Evolutionary conservation across 2,797 vertebrate genomes (phyloP).

Genomic region (Zalophus californianus): DNA sequence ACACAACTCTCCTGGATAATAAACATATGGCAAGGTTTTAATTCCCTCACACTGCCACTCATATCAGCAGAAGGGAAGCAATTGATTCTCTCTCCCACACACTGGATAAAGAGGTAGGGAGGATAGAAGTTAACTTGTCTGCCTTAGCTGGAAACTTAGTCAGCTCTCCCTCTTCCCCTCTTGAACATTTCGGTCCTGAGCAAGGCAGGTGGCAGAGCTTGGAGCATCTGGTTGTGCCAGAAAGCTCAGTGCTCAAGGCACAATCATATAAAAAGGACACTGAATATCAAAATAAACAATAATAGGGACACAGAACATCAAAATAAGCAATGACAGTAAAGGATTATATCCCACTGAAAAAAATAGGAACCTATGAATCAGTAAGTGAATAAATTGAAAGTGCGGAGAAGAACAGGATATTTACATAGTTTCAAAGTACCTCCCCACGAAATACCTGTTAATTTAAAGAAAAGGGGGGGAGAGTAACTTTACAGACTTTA

Average conservation of each 20-base stretch:
- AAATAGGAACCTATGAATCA: background rate
- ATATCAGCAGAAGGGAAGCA: background rate
- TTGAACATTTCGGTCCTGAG: background rate
- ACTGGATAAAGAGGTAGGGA: background rate
- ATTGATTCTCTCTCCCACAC: background rate
- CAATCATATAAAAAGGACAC: background rate
- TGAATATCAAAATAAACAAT: background rate
- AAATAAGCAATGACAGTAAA: background rate
- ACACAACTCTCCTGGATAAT: background rate
- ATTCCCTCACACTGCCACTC: background rate
- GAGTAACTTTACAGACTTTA: background rate
- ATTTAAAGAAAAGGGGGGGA: background rate
- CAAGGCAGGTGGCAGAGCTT: background rate
- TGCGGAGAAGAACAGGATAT: background rate
- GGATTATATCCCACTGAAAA: background rate
- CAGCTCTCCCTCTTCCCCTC: background rate
- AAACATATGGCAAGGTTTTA: background rate
- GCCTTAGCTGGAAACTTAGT: background rate
- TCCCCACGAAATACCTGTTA: background rate
- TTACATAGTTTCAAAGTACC: background rate
- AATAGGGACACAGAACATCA: background rate
- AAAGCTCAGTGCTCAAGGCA: background rate
- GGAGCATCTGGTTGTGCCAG: background rate
- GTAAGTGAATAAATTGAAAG: background rate
- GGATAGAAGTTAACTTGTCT: background rate